These are phyloP conservation scores for Caenorhabditis drosophilae DNA, from an alignment of 2,888 invertebrate genomes.

Conservation along the genomic window DNA sequence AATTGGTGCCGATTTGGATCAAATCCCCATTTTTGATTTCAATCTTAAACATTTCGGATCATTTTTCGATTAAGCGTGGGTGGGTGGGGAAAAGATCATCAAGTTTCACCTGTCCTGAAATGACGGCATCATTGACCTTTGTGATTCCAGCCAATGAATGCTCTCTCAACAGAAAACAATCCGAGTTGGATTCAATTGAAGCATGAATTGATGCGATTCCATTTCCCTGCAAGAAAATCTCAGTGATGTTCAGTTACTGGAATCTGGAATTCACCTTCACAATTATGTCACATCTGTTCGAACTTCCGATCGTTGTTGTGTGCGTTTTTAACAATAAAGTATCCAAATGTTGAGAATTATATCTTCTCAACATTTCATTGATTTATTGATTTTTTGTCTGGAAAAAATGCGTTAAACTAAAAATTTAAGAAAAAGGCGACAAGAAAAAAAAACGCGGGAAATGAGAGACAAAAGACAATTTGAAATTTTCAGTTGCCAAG, in stretches of 20 bases:
- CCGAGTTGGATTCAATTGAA: constrained; percentile 54
- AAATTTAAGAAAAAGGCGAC: not conserved
- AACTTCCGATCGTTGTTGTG: constrained; percentile 42
- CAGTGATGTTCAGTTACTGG: too few relatives aligned
- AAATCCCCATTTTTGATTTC: constrained; percentile 35
- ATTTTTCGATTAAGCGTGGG: too few relatives aligned
- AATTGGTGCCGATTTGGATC: constrained; percentile 32
- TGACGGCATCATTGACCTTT: constrained; percentile 36
- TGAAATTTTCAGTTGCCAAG: not conserved
- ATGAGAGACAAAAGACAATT: not conserved
- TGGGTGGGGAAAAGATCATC: too few relatives aligned
- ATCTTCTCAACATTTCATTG: constrained; percentile 52
- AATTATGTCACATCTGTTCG: constrained; percentile 45
- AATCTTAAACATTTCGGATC: too few relatives aligned
- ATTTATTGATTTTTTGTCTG: too few relatives aligned
- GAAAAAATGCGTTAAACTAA: too few relatives aligned
- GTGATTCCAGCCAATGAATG: constrained; percentile 47
- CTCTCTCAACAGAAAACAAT: constrained; percentile 55
- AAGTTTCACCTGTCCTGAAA: constrained; percentile 49
- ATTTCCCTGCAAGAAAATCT: constrained; percentile 25
- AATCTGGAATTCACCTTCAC: too few relatives aligned
- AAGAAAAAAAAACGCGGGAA: not conserved
- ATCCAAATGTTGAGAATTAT: constrained; percentile 45
- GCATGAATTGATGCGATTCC: constrained; percentile 55
- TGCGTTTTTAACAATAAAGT: constrained; percentile 31